Percentiles rank a stretch among this genome's conserved stretches.
Evolutionary conservation across 2,113 vertebrate species (phyloP).

Genomic region (Periophthalmodon schlosseri): DNA sequence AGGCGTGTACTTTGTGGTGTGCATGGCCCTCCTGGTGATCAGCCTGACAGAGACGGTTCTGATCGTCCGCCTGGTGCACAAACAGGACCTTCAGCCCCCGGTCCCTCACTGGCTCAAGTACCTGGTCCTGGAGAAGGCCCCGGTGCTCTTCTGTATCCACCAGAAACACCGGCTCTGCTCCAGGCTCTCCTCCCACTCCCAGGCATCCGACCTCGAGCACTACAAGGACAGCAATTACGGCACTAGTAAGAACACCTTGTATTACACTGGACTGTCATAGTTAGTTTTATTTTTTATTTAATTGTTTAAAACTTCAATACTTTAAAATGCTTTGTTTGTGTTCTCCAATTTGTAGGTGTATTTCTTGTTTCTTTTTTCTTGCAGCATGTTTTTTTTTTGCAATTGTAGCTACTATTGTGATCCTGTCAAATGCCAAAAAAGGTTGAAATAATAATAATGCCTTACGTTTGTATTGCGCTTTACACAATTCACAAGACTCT

Average conservation of each 20-base stretch:
- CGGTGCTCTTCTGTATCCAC: slow-evolving; percentile 83
- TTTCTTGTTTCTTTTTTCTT: too few relatives aligned
- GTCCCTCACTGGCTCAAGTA: slow-evolving; percentile 87
- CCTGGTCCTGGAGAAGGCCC: slow-evolving; percentile 83
- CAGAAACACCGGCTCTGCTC: slow-evolving; percentile 76
- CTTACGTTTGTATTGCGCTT: too few relatives aligned
- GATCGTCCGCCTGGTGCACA: slow-evolving; percentile 92
- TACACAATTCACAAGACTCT: too few relatives aligned
- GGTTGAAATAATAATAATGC: too few relatives aligned
- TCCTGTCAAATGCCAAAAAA: too few relatives aligned
- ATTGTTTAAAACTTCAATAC: too few relatives aligned
- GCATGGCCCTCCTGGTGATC: slow-evolving; percentile 96
- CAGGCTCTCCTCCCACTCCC: slow-evolving; percentile 12
- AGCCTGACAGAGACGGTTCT: slow-evolving; percentile 93
- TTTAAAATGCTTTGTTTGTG: too few relatives aligned
- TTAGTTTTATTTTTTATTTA: too few relatives aligned
- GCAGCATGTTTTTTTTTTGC: too few relatives aligned
- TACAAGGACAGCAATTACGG: slow-evolving; percentile 76
- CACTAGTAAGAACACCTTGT: slow-evolving; percentile 50
- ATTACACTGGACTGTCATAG: too few relatives aligned
- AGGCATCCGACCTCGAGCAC: slow-evolving; percentile 66
- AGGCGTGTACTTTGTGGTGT: slow-evolving; percentile 97
- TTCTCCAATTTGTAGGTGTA: too few relatives aligned
- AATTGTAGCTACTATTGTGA: too few relatives aligned
- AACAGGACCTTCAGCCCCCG: slow-evolving; percentile 90